Evolutionary conservation across 1,140 invertebrate genomes (phyloP), one percentile per base, ranked within the genome.

Genomic region (Hypsibius dujardini): DNA sequence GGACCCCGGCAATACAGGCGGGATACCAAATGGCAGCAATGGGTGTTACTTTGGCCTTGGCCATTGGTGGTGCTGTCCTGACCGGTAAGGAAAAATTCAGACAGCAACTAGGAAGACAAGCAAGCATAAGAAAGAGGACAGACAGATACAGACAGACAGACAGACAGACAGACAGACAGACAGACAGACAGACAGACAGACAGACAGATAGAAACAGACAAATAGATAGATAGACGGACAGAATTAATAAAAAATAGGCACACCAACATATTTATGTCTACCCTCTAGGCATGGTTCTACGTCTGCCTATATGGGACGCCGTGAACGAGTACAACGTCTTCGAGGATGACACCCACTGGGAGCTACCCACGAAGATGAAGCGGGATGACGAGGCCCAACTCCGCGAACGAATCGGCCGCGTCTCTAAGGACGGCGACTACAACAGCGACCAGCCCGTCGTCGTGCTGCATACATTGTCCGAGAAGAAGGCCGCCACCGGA

Each of bases 11-110:
- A 14, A 76, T 81, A n/a, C 90, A 93, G 81, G 90, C 88, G 1
- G 83, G 82, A 2, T 90, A 85, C 80, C 90, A 94, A 82, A 79
- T 90, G 59, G 78, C 87, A 2, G 86, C 87, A 1, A 80, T 93
- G 2, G 80, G 79, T 1, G 77, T 88, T 2, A 92, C 90, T 0
- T 70, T 93, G 1, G 78, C 77, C 3, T 81, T 90, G 46, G 86
- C 89, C 59, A 80, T 90, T 47, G 81, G 85, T 71, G 85, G 86
- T n/a, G 91, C 90, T 69, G 76, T 86, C 73, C 73, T 90, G 71
- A 89, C 90, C 79, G 91, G 91, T 91, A 80, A 78, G 62, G 3
- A 28, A 28, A 28, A 28, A 28, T 28, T 28, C 28, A 28, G 28
- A 28, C 28, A 28, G 28, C 28, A 28, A 28, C 28, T 28, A 28